Base-by-base conservation (phyloP, 2,113 vertebrate species). In the Lepus timidus region DNA sequence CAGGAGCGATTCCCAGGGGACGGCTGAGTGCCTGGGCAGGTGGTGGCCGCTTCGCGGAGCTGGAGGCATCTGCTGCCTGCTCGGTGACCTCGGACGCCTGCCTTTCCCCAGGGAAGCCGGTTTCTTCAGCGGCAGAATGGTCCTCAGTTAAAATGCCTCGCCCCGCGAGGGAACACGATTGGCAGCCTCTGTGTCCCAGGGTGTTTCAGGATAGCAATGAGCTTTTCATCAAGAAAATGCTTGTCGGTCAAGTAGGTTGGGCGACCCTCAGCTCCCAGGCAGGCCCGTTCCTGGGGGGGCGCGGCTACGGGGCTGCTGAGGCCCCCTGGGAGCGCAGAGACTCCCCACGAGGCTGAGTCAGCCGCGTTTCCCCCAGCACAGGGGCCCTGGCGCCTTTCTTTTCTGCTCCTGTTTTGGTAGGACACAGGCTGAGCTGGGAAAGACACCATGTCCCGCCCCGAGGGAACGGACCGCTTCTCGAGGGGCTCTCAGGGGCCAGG, bases 71-170 rank as follows among this genome's bases (percentile, higher is more conserved):
- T 25, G 6, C 31, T 49, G 1, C 19, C 65, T 61, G 44, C 3
- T 0, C 1, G 1, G 49, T 23, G 20, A 33, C 65, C 0, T 8
- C 4, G 14, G 61, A 61, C 23, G 1, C 27, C 51, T 58, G 55
- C 44, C 25, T 1, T 65, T 14, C 19, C 33, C 6, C 1, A 1
- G 3, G 33, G 64, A 89, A 61, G 55, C 39, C 31, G 8, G 2
- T 78, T 78, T 61, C 62, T 61, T 4, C 36, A 19, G 39, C 44
- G 36, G 11, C 9, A 27, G 74, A 39, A 19, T n/a, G 78, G 17
- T 49, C 76, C 58, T 76, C 65, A 14, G 23, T 82, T 52, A 78
- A 89, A 65, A 55, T 7, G 2, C 8, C n/a, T 5, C 7, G 27
- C 8, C 70, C 22, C 25, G 13, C n/a, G 86, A 29, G 51, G 78